These are phyloP conservation scores for Ceratosolen solmsi DNA, from an alignment of 1,140 invertebrate genomes.

Conservation along the genomic window DNA sequence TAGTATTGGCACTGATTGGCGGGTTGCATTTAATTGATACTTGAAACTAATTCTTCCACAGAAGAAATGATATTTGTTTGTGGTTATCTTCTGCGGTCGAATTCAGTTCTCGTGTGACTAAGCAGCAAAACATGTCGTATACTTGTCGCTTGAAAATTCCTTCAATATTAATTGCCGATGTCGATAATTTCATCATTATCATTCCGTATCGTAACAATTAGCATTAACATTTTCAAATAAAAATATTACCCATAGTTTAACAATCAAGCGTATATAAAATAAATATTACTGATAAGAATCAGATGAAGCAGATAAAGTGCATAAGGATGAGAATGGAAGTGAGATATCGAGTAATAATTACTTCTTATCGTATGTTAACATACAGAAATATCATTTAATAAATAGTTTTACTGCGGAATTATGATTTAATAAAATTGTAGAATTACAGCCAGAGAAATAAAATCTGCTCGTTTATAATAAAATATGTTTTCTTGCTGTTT, in stretches of 20 bases:
- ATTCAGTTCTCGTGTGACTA: constrained; percentile 5
- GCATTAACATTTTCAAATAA: no score
- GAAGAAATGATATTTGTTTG: constrained; percentile 8
- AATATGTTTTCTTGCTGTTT: background rate
- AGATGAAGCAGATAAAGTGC: no score
- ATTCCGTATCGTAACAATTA: background rate
- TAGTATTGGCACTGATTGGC: background rate
- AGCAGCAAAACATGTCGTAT: background rate
- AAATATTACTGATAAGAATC: no score
- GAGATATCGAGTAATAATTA: no score
- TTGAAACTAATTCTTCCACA: background rate
- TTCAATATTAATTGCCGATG: background rate
- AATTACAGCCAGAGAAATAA: background rate
- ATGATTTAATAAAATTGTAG: background rate
- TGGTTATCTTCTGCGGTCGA: constrained; percentile 15
- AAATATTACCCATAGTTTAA: no score
- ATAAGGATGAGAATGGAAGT: background rate
- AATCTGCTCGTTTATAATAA: background rate
- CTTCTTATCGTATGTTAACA: no score
- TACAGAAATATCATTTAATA: background rate
- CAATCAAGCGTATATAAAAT: no score
- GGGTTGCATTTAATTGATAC: constrained; percentile 11
- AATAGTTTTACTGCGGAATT: background rate
- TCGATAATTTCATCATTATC: background rate
- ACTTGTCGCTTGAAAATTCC: background rate